Base-by-base conservation (phyloP, 2,888 invertebrate genomes). In the Parapristionchus giblindavisi region DNA sequence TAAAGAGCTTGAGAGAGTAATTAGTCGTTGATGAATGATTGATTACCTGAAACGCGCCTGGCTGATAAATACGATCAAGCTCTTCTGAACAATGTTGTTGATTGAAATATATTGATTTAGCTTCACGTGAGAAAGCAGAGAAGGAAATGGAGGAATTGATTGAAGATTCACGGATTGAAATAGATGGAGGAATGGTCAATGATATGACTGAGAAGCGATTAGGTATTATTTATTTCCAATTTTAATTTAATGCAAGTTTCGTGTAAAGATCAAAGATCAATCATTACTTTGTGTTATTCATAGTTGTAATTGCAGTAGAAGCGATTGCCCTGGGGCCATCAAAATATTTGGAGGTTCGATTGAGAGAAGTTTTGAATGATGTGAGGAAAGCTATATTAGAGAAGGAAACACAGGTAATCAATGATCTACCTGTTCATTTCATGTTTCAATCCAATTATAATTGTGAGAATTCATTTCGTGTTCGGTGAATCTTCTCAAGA, bases 191-290 rank as follows among this genome's bases (percentile, higher is more conserved):
- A 40, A 43, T 58, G 21, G 71, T 58, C 17, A 71, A 54, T 34
- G 71, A 54, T 27, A 58, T 71, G 71, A 71, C 58, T 0, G 71
- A 71, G 58, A 54, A 71, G 71, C 54, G 71, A 56, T 32, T 71
- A 2, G 71, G 71, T 71, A 27, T 27, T 6, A 5, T 11, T 29
- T 5, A 6, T 6, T 5, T 17, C 14, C 8, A 29, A 6, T 17
- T 36, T 61, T 11, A 34, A 17, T 6, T 61, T 61, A 32, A 17
- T 14, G 61, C 17, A 14, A 17, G 43, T 8, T 17, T 43, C 8
- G 43, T 8, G 43, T 14, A 8, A 14, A 43, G 43, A 43, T n/a
- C n/a, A n/a, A n/a, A n/a, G n/a, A n/a, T n/a, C n/a, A n/a, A n/a
- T n/a, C n/a, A n/a, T n/a, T n/a, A n/a, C n/a, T n/a, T n/a, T n/a